Evolutionary conservation across 2,888 invertebrate species (phyloP).

Genomic region (Torymus auratus): DNA sequence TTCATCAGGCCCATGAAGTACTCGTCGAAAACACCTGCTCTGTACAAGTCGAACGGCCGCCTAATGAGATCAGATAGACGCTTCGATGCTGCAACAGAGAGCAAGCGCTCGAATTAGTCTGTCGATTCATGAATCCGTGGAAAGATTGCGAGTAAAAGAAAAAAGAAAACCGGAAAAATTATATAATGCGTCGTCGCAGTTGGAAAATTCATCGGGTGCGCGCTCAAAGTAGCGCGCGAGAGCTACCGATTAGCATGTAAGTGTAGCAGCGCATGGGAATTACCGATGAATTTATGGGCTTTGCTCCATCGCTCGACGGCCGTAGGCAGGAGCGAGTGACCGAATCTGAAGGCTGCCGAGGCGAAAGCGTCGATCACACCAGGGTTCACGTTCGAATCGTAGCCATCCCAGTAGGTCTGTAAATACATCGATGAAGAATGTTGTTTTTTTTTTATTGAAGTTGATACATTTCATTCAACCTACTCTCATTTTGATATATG

Average conservation of each 20-base stretch:
- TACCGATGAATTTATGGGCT: constrained; percentile 95
- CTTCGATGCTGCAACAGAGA: constrained; percentile 84
- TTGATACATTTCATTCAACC: no score
- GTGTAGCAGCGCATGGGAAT: constrained; percentile 56
- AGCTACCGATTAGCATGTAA: no score
- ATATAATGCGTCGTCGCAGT: no score
- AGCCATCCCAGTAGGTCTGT: constrained; percentile 86
- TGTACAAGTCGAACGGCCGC: constrained; percentile 92
- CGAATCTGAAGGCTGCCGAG: constrained; percentile 94
- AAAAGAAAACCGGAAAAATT: no score
- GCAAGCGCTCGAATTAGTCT: no score
- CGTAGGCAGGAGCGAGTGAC: constrained; percentile 92
- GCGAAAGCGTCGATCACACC: constrained; percentile 93
- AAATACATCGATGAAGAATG: not conserved
- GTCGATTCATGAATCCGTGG: no score
- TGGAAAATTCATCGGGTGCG: no score
- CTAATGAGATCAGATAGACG: constrained; percentile 91
- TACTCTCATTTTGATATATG: no score
- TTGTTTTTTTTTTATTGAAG: no score
- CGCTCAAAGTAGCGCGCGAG: no score
- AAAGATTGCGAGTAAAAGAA: no score
- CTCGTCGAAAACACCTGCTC: constrained; percentile 93
- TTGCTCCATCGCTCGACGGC: constrained; percentile 96
- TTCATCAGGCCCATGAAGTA: constrained; percentile 96
- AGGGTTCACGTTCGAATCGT: constrained; percentile 90